Evolutionary conservation across 1,140 invertebrate genomes (phyloP).

Genomic region (Achroia grisella): DNA sequence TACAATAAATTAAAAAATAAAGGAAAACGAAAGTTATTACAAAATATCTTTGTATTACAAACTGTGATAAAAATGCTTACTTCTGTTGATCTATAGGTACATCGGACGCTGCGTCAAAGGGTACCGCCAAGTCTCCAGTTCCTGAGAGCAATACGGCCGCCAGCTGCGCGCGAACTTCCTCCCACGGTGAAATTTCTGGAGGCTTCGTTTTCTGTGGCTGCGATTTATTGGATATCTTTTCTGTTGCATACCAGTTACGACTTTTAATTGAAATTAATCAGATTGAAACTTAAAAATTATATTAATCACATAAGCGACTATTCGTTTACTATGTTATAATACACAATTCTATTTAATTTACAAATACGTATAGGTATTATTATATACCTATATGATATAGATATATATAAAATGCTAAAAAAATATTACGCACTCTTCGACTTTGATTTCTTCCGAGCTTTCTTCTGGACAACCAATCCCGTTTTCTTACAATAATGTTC

Average conservation of each 20-base stretch:
- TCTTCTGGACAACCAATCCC: constrained; percentile 85
- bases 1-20: too few species aligned
- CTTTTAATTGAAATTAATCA: too few species aligned
- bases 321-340: too few species aligned
- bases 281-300: too few species aligned
- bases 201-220: constrained; percentile 21
- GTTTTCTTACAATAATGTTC: constrained; percentile 85
- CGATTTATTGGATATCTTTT: constrained; percentile 17
- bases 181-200: constrained; percentile 75
- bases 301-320: too few species aligned
- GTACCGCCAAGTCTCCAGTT: constrained; percentile 79
- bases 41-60: background rate
- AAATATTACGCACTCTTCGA: constrained; percentile 67
- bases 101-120: constrained; percentile 92
- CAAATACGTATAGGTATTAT: too few species aligned
- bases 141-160: constrained; percentile 78
- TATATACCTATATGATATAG: too few species aligned
- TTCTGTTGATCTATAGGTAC: constrained; percentile 91
- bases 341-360: too few species aligned
- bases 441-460: constrained; percentile 70
- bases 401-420: too few species aligned
- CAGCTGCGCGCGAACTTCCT: constrained; percentile 80
- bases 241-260: background rate
- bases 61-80: constrained; percentile 67
- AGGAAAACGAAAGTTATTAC: too few species aligned